phyloP scores from a whole-genome alignment of 2,888 invertebrate genomes.

The Neria commutata region DNA sequence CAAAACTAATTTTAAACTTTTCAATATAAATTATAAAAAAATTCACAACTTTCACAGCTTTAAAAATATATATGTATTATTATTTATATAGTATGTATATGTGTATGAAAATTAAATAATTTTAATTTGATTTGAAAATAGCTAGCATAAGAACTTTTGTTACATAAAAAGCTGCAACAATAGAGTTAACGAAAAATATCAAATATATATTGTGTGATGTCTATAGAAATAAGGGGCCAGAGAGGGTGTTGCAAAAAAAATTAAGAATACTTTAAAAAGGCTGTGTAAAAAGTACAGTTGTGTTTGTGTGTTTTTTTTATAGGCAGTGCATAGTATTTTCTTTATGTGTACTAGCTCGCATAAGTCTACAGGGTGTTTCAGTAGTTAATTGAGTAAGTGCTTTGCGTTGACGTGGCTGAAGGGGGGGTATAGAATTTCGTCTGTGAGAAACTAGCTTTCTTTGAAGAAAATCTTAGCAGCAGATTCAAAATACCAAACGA shows the following conservation, averaged over 20 bases:
- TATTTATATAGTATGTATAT: neutral
- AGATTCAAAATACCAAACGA: no score
- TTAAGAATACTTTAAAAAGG: neutral
- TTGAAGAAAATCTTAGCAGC: neutral
- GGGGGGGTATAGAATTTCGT: neutral
- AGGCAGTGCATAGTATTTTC: neutral
- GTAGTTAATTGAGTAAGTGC: neutral
- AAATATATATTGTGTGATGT: neutral
- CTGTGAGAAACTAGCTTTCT: neutral
- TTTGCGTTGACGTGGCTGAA: neutral
- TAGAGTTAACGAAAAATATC: neutral
- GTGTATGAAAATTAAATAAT: neutral
- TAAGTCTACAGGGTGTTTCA: neutral
- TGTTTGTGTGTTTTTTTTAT: neutral
- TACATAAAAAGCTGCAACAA: no score
- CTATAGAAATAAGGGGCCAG: neutral
- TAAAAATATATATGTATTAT: neutral
- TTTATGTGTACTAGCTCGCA: no score
- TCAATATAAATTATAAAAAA: constrained; percentile 10
- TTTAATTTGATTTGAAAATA: no score
- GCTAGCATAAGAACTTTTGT: no score
- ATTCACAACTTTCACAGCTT: constrained; percentile 34
- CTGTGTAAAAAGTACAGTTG: neutral
- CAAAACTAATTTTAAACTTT: constrained; percentile 19
- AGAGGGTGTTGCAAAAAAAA: neutral